Base-by-base conservation (phyloP, 2,888 invertebrate genomes). In the Caenorhabditis japonica region DNA sequence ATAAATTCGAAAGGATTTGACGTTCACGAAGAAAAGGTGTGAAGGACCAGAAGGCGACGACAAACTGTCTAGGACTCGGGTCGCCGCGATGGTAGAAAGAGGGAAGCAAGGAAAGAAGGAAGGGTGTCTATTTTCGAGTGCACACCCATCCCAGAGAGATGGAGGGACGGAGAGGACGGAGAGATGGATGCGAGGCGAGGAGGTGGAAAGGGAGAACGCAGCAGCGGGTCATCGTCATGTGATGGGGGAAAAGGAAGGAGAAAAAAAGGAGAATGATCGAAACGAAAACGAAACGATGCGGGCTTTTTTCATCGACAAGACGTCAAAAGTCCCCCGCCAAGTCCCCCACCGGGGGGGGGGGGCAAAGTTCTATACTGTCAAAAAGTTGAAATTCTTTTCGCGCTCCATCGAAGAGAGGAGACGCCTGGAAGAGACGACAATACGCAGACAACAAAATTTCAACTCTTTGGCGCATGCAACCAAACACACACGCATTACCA, bases 61-160 rank as follows among this genome's bases (percentile, higher is more conserved):
- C 66, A 56, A 66, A 66, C 56, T 66, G 66, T 66, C 66, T 66
- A 56, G 66, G 36, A 47, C 56, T 66, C 66, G 36, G n/a, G 59
- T 68, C 58, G 44, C 59, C 46, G 46, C 27, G 10, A 30, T n/a
- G n/a, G n/a, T n/a, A n/a, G n/a, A n/a, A n/a, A n/a, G n/a, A n/a
- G n/a, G n/a, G n/a, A n/a, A n/a, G n/a, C n/a, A n/a, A n/a, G n/a
- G n/a, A n/a, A n/a, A n/a, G n/a, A n/a, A n/a, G n/a, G n/a, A n/a
- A n/a, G n/a, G n/a, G n/a, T n/a, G 5, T 58, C 53, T 68, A 52
- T 68, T 68, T 68, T 68, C 55, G 66, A 66, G 66, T 56, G 49
- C 66, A 56, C 34, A 46, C 49, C 47, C 38, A 46, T n/a, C n/a
- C n/a, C n/a, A n/a, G n/a, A 30, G 30, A 41, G 46, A 36, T 30